Evolutionary conservation across 2,797 vertebrate genomes (phyloP), one percentile per base, ranked within the genome.

Genomic region (Neostethus bicornis): DNA sequence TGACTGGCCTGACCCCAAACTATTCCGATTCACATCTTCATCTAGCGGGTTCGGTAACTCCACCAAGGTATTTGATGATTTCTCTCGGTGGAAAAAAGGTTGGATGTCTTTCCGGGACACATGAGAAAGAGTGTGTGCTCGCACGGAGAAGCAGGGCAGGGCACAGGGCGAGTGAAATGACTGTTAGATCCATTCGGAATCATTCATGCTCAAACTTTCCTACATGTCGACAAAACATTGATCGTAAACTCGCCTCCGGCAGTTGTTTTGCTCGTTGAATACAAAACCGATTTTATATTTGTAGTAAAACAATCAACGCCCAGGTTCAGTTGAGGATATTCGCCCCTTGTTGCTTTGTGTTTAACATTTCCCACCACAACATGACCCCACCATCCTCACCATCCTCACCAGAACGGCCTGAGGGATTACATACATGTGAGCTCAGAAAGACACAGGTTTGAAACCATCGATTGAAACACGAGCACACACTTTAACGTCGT

Each of bases 191-290:
- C 80, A 85, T 79, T 72, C 7, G 67, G 56, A 63, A 70, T 84
- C 80, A 70, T n/a, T 73, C 69, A 66, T 20, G 56, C 54, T 59
- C 26, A 61, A 42, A 66, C 67, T 85, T 87, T 79, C 80, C 81
- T 64, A 71, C 75, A 66, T 54, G 79, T 68, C 63, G 70, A 66
- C 24, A 53, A 61, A 1, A 46, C 75, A 86, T 89, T 46, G 84
- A 89, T 81, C 75, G 56, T 49, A 57, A 80, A 79, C 62, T 77
- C 53, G 7, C 81, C 84, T 0, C 21, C 8, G 63, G 85, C 80
- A 59, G 75, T 76, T 69, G 71, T 70, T 73, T 68, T 63, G 75
- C 70, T 46, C 20, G 8, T 37, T 51, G 48, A 42, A 61, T 70
- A 66, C 48, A 59, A 47, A 73, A 74, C 83, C 81, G 44, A 79